Conservation (phyloP, 1,140 invertebrate genomes). For the Polypedilum pembai region DNA sequence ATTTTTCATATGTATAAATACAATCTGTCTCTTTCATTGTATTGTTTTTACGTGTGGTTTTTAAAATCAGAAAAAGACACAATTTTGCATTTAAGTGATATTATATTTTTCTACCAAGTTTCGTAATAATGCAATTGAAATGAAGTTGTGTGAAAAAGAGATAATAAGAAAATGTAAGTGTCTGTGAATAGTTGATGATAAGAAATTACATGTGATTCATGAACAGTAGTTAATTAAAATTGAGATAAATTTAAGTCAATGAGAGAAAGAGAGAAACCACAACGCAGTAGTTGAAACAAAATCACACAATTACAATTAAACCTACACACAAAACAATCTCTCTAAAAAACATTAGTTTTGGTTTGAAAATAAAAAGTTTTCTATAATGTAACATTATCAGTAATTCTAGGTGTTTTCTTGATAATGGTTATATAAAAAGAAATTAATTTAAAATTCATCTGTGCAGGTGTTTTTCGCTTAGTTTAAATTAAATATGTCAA, state of each 20-base stretch:
- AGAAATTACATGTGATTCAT: neutral
- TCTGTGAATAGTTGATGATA: neutral
- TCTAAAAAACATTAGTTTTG: too few relatives aligned
- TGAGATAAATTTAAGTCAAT: too few relatives aligned
- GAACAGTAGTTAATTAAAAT: neutral
- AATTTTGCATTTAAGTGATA: neutral
- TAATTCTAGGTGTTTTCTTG: too few relatives aligned
- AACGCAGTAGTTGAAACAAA: too few relatives aligned
- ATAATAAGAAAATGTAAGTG: neutral
- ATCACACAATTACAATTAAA: too few relatives aligned
- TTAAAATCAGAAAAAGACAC: neutral
- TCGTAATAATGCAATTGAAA: neutral
- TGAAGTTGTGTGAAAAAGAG: neutral
- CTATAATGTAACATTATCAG: too few relatives aligned
- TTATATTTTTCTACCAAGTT: neutral
- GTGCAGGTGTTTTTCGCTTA: neutral
- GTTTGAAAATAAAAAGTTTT: too few relatives aligned
- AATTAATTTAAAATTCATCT: neutral
- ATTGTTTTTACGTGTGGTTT: conserved; percentile 17
- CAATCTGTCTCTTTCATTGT: neutral
- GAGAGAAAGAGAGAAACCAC: too few relatives aligned
- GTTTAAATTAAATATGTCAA: too few relatives aligned
- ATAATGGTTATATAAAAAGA: too few relatives aligned
- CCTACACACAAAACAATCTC: too few relatives aligned
- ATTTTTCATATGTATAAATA: too few relatives aligned